Base-by-base conservation (phyloP, 2,888 invertebrate genomes). In the Zygaena filipendulae region DNA sequence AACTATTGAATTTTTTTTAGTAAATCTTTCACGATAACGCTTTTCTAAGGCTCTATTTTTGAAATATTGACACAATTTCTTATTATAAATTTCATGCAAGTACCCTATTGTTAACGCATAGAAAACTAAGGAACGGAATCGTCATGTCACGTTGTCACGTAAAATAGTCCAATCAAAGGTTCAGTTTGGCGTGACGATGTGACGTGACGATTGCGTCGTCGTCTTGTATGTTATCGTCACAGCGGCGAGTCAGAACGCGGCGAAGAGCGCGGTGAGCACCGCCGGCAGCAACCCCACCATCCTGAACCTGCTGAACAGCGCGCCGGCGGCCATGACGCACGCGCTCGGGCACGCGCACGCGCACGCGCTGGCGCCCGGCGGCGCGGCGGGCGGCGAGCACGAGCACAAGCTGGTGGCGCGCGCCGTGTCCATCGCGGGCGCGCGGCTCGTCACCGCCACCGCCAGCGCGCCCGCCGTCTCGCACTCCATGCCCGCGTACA, bases 261-360 rank as follows among this genome's bases (percentile, higher is more conserved):
- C 79, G 0, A 75, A 79, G 34, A 55, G 72, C 3, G 66, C 61
- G 8, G 77, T 74, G 12, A 83, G 74, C 38, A 72, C 82, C 13
- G 69, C 81, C 3, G 75, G 64, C 35, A 86, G 68, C 52, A 90
- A 90, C 57, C 85, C 90, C 2, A 88, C 90, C 6, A 91, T 91
- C 50, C 80, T 90, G 36, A 91, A 90, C 64, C 64, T 91, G 29
- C 62, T 91, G 35, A 91, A 91, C 59, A 90, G 89, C 52, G 87
- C 88, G 13, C 89, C 90, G 21, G 88, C 88, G 33, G 87, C 87
- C 33, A 84, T 84, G 84, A 86, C 87, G 3, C 87, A 84, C 20
- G 82, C 83, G 6, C 56, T 74, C 11, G 43, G 62, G 16, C 47
- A 56, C 32, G 33, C 30, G 1, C 34, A 36, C 23, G 21, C 33